Conservation (phyloP, 1,140 invertebrate species). For the Sarcophaga bullata region DNA sequence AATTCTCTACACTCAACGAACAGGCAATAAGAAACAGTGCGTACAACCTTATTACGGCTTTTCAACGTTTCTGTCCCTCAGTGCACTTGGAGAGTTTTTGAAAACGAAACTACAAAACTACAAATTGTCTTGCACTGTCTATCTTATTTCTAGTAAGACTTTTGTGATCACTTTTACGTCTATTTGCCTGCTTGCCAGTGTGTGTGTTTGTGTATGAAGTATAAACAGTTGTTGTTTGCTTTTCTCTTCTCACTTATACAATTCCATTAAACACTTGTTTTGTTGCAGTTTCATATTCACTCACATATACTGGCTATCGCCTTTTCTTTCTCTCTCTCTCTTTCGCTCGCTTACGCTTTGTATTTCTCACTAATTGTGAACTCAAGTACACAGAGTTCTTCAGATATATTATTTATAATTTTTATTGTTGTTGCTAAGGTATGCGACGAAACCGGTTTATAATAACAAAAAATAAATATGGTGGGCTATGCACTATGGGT, state of each 20-base stretch:
- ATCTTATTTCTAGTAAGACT: background rate
- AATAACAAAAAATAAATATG: conserved; percentile 28
- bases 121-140: background rate
- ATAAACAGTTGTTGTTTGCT: background rate
- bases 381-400: no score
- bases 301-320: background rate
- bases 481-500: background rate
- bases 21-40: background rate
- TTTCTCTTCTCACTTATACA: background rate
- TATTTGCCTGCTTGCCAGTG: background rate
- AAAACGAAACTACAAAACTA: conserved; percentile 4
- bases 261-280: conserved; percentile 6
- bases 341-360: background rate
- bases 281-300: background rate
- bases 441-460: conserved; percentile 30
- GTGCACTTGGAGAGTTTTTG: conserved; percentile 3
- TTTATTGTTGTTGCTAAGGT: background rate
- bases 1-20: conserved; percentile 24
- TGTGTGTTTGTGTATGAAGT: background rate
- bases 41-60: background rate
- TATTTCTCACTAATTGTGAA: background rate
- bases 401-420: no score
- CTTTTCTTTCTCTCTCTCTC: background rate
- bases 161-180: background rate
- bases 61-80: background rate